Evolutionary conservation across 2,797 vertebrate genomes (phyloP).

Genomic region (Dermochelys coriacea): DNA sequence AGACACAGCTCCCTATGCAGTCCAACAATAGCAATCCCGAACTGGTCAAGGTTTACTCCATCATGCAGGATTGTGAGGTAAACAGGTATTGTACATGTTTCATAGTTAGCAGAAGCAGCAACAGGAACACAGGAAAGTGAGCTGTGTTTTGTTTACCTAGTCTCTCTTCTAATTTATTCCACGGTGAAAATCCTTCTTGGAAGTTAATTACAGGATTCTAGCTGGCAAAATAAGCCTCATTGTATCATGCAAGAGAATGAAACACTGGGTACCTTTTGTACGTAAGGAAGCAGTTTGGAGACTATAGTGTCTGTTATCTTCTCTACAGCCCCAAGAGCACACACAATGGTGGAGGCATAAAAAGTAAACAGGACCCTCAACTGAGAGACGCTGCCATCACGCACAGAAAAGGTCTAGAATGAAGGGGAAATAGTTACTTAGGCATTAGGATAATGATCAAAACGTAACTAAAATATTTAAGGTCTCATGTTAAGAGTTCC

Average conservation of each 20-base stretch:
- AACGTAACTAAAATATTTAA: background rate
- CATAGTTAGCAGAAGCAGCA: background rate
- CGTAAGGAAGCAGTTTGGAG: slow-evolving; percentile 92
- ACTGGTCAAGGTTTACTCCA: background rate
- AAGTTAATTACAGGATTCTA: background rate
- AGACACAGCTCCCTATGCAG: background rate
- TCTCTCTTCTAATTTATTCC: background rate
- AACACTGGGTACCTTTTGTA: slow-evolving; percentile 87
- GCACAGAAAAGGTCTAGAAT: slow-evolving; percentile 85
- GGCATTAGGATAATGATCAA: background rate
- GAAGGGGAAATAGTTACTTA: background rate
- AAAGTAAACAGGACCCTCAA: slow-evolving; percentile 93
- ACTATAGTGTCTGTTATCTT: slow-evolving; percentile 85
- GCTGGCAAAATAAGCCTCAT: background rate
- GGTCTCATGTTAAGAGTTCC: background rate
- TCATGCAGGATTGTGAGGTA: background rate
- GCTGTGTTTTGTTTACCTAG: accelerated
- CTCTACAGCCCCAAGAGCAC: slow-evolving; percentile 85
- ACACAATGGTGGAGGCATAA: slow-evolving; percentile 91
- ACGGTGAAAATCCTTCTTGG: background rate
- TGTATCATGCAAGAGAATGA: background rate
- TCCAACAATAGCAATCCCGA: background rate
- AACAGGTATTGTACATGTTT: background rate
- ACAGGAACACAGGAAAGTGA: background rate
- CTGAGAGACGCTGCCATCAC: slow-evolving; percentile 81